Base-by-base conservation (phyloP, 2,113 vertebrate genomes). In the Stigmatopora nigra region DNA sequence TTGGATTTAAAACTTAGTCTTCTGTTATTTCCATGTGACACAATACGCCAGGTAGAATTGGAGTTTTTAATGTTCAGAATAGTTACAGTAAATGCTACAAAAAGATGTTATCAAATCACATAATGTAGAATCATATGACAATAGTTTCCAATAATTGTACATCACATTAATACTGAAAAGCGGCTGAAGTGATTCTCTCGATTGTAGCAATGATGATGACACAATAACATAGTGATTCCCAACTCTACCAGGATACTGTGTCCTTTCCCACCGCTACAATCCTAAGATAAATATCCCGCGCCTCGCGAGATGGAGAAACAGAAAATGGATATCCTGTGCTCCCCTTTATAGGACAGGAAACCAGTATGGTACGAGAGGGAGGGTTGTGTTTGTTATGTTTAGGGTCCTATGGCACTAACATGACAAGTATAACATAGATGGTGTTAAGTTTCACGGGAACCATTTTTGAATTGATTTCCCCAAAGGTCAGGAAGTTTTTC, bases 301-400 rank as follows among this genome's bases (percentile, higher is more conserved):
- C 72, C 67, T 58, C 22, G 7, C 19, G 4, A 53, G 51, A 53
- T 48, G 62, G 61, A 80, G 60, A 79, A 70, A 41, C 69, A 77
- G 77, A 70, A 80, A 81, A 75, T 9, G 7, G 73, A 81, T 73
- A 77, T 83, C 81, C 83, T 71, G 71, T 52, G 74, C 36, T 35
- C 69, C 75, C 75, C 65, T 68, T 75, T 16, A 15, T 63, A 71
- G 44, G 73, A 74, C 78, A 84, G 83, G 80, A 85, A 84, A 75
- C 82, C 75, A 78, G 68, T 73, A 47, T 41, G 71, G 69, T 61
- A 35, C 22, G 64, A 38, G 1, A 14, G 19, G 57, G 53, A 53
- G 61, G 65, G 61, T 1, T 38, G 51, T 66, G 58, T 75, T 85
- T 84, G 69, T 85, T 81, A 76, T 76, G 64, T 35, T 60, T 58